phyloP scores from a whole-genome alignment of 2,888 invertebrate species.

The Calameuta idolon region DNA sequence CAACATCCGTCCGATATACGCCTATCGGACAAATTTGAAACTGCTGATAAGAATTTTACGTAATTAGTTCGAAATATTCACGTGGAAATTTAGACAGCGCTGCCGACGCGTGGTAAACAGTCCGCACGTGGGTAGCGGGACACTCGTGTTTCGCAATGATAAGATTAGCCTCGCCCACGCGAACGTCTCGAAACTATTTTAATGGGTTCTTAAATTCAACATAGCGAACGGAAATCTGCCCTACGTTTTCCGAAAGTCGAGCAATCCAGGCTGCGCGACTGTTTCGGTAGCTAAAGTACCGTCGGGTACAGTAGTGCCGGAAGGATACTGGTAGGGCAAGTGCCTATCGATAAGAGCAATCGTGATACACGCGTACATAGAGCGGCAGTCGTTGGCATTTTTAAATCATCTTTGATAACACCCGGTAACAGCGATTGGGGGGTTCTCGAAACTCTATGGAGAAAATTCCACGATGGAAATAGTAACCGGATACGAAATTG shows the following conservation, averaged over 20 bases:
- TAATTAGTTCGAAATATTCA: not conserved
- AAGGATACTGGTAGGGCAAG: not conserved
- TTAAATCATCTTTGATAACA: not conserved
- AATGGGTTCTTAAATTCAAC: constrained; percentile 19
- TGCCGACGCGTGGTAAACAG: constrained; percentile 15
- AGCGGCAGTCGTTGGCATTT: not conserved
- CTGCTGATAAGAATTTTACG: not conserved
- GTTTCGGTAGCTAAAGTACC: not conserved
- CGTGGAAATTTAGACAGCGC: not conserved
- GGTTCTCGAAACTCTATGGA: too few relatives aligned
- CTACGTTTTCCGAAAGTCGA: not conserved
- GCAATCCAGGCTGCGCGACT: not conserved
- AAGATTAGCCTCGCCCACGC: constrained; percentile 27
- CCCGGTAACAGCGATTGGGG: not conserved
- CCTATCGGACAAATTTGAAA: not conserved
- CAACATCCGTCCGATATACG: not conserved
- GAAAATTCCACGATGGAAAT: not conserved
- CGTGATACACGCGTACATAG: not conserved
- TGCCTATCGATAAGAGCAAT: not conserved
- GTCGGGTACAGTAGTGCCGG: not conserved
- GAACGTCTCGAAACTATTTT: constrained; percentile 20
- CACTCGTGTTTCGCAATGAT: constrained; percentile 28
- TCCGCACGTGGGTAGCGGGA: constrained; percentile 24
- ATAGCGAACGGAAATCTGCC: not conserved
- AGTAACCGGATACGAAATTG: not conserved